A percentile compares a stretch with the other conserved stretches of the same genome.
Conservation (phyloP, 1,140 invertebrate genomes). For the Drosophila novamexicana region DNA sequence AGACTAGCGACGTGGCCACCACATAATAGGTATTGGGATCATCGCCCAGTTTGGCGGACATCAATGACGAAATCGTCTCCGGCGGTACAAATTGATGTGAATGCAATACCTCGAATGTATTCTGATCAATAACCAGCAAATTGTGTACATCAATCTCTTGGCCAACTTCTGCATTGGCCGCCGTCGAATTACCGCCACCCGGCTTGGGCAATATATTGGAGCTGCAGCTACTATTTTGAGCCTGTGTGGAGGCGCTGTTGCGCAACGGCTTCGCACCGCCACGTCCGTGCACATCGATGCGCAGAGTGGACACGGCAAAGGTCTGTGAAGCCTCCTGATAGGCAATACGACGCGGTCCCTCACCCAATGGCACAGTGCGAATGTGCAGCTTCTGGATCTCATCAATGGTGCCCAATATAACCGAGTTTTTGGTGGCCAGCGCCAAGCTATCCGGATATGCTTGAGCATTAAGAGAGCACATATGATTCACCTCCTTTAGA, state of each 20-base stretch:
- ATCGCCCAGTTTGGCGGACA: slow-evolving; percentile 95
- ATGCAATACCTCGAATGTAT: slow-evolving; percentile 97
- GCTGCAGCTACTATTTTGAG: slow-evolving; percentile 86
- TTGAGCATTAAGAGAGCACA: slow-evolving; percentile 98
- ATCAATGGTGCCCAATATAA: slow-evolving; percentile 99
- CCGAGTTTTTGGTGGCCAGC: slow-evolving; percentile 95
- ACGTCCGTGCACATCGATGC: slow-evolving; percentile 93
- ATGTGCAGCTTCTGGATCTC: slow-evolving; percentile 99
- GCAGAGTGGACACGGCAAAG: slow-evolving; percentile 96
- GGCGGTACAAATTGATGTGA: slow-evolving; percentile 94
- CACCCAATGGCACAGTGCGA: slow-evolving; percentile 95
- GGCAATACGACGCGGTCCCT: slow-evolving; percentile 96
- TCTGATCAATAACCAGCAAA: slow-evolving; percentile 96
- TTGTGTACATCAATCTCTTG: slow-evolving; percentile 97
- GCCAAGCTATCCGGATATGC: slow-evolving; percentile 98
- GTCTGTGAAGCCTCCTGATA: slow-evolving; percentile 98
- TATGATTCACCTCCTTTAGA: slow-evolving; percentile 98
- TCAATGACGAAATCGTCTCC: slow-evolving; percentile 95
- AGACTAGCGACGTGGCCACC: slow-evolving; percentile 96
- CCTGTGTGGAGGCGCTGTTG: slow-evolving; percentile 92
- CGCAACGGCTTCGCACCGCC: slow-evolving; percentile 88
- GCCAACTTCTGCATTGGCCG: slow-evolving; percentile 87
- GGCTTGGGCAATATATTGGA: slow-evolving; percentile 85
- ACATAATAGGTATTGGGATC: slow-evolving; percentile 97
- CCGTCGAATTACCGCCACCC: slow-evolving; percentile 83